Conservation (phyloP, 2,888 invertebrate species). For the Pollenia amentaria region DNA sequence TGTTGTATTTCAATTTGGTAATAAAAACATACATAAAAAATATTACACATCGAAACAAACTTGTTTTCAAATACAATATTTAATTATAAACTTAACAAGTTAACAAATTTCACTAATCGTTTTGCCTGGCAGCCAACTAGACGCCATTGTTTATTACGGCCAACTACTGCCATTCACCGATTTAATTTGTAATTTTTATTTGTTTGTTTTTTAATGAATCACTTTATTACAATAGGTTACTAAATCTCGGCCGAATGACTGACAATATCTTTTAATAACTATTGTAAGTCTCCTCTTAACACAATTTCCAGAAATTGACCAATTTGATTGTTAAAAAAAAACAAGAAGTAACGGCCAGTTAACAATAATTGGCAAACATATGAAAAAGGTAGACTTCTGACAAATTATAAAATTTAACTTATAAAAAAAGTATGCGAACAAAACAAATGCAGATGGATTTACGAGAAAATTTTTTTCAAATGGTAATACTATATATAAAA, state of each 20-base stretch:
- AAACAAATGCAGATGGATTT: neutral
- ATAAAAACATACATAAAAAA: neutral
- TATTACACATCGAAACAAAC: neutral
- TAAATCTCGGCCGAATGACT: slow-evolving; percentile 35
- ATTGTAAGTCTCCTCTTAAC: slow-evolving; percentile 34
- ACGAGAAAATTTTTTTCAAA: too few species aligned
- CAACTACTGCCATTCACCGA: slow-evolving; percentile 37
- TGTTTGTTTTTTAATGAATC: slow-evolving; percentile 49
- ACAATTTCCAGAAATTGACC: slow-evolving; percentile 42
- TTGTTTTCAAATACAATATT: slow-evolving; percentile 17
- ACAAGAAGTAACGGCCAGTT: slow-evolving; percentile 20
- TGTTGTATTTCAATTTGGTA: slow-evolving; percentile 23
- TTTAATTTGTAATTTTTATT: slow-evolving; percentile 1
- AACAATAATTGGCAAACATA: slow-evolving; percentile 27
- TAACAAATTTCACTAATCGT: slow-evolving; percentile 10
- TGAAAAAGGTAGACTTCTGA: neutral
- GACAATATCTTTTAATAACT: neutral
- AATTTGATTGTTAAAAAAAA: slow-evolving; percentile 17
- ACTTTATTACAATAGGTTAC: slow-evolving; percentile 45
- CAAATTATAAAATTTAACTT: neutral
- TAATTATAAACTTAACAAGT: slow-evolving; percentile 26
- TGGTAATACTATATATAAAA: too few species aligned
- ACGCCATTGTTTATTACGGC: slow-evolving; percentile 25
- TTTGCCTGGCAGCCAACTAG: slow-evolving; percentile 36
- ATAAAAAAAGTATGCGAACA: neutral